Base-by-base conservation (phyloP, 2,888 invertebrate genomes). In the Arge pagana region DNA sequence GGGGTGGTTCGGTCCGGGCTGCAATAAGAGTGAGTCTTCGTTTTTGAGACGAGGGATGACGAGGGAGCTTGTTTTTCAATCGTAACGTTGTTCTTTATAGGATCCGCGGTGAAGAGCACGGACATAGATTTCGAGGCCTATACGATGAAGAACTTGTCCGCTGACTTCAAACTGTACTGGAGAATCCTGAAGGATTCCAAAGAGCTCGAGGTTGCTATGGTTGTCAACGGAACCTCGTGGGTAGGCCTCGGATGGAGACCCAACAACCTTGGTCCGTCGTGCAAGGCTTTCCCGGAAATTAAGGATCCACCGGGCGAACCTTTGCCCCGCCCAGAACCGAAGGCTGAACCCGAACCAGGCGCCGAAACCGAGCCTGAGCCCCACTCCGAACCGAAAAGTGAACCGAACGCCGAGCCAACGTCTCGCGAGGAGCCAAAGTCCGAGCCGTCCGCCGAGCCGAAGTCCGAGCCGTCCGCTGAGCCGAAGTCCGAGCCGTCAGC, bases 221-320 rank as follows among this genome's bases (percentile, higher is more conserved):
- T 88, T 40, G 93, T 90, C n/a, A 93, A 94, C 62, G 87, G 93
- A 2, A 89, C 89, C 1, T 90, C 93, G 10, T 97, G 76, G 80
- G 64, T 76, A 74, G 93, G 88, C 5, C 63, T 97, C 4, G 97
- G 97, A n/a, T 97, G 96, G 96, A 82, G 96, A 50, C 94, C 96
- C 0, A 82, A 80, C 31, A 82, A 83, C 7, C 67, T 91, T 50
- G 89, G 87, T 0, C 85, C 88, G 15, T 81, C 83, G 48, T 93
- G 93, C 71, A 88, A 88, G 66, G 88, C 90, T 64, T 91, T 91
- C 73, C 93, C 93, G 0, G 80, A 85, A 0, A 81, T 88, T 23
- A 78, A 77, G 7, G 82, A 81, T 35, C 72, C 57, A 10, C 54
- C 50, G 58, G 66, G 72, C n/a, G 68, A 79, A 57, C 74, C 79